Conservation (phyloP, 1,140 invertebrate genomes). For the Papilio machaon region DNA sequence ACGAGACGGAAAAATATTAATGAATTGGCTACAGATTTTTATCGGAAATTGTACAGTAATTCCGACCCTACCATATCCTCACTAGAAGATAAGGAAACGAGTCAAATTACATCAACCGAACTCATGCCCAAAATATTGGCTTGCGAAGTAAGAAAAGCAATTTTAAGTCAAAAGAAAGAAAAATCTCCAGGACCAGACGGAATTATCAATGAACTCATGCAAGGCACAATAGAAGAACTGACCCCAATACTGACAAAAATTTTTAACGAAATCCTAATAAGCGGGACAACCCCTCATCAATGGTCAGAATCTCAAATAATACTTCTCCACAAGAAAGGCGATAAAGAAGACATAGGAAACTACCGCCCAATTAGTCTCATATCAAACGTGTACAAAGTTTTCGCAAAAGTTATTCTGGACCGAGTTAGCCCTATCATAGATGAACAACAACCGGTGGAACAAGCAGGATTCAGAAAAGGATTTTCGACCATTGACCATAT, state of each 20-base stretch:
- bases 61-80: slow-evolving; percentile 38
- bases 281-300: not conserved
- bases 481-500: slow-evolving; percentile 34
- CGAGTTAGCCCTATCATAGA: not conserved
- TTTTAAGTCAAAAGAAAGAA: not conserved
- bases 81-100: slow-evolving; percentile 43
- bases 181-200: slow-evolving; percentile 44
- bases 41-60: slow-evolving; percentile 29
- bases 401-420: slow-evolving; percentile 34
- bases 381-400: slow-evolving; percentile 40
- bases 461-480: slow-evolving; percentile 28
- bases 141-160: too few species aligned
- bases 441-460: slow-evolving; percentile 20
- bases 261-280: slow-evolving; percentile 40
- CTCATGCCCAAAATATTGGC: too few species aligned
- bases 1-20: slow-evolving; percentile 39
- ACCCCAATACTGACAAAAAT: slow-evolving; percentile 37
- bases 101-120: too few species aligned
- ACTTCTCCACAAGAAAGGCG: slow-evolving; percentile 37
- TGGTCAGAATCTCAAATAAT: slow-evolving; percentile 41
- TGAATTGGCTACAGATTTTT: slow-evolving; percentile 44
- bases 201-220: slow-evolving; percentile 43
- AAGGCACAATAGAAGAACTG: slow-evolving; percentile 38
- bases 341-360: slow-evolving; percentile 32
- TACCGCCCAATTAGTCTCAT: slow-evolving; percentile 38